Evolutionary conservation across 2,797 vertebrate genomes (phyloP), one percentile per base, ranked within the genome.

Genomic region (Potorous gilbertii): DNA sequence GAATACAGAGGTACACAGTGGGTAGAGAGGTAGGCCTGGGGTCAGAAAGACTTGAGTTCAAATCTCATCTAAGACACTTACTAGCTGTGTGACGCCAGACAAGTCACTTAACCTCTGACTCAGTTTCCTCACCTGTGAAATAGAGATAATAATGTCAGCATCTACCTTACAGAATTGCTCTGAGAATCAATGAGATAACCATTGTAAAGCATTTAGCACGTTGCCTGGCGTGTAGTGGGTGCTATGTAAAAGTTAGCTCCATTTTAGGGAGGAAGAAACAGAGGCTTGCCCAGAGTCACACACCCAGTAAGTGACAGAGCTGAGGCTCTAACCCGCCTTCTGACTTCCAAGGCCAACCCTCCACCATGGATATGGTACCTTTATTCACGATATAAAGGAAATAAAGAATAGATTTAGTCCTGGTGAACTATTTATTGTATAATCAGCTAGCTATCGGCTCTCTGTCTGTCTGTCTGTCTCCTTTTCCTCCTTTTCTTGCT

Each of bases 401-500:
- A 87, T 87, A 87, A 46, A 81, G 74, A 24, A 46, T 46, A 46
- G 40, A 21, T 81, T 46, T 81, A 81, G 74, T 46, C 40, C n/a
- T 24, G 9, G 40, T 24, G 2, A 46, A 46, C 74, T 81, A 46
- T 4, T 24, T 74, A 74, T 40, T 21, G 24, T 27, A 46, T 27
- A 81, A 46, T 46, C n/a, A 87, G 40, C 74, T 87, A 50, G 40
- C 9, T 16, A 87, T 11, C 21, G 46, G 16, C 10, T 46, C n/a
- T 81, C 31, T 34, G 16, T 74, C 16, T 40, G 5, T 74, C 13
- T 66, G 52, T 52, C 52, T 57, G 2, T 62, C 55, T 29, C 34
- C 8, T 5, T 9, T 4, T 18, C 28, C 1, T 31, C 3, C 3
- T 55, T 0, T 4, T 10, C 87, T 18, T 18, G 0, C 52, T 13